A percentile compares a stretch with the other conserved stretches of the same genome.
Conservation (phyloP, 2,113 vertebrate genomes). For the Hepsetus odoe region DNA sequence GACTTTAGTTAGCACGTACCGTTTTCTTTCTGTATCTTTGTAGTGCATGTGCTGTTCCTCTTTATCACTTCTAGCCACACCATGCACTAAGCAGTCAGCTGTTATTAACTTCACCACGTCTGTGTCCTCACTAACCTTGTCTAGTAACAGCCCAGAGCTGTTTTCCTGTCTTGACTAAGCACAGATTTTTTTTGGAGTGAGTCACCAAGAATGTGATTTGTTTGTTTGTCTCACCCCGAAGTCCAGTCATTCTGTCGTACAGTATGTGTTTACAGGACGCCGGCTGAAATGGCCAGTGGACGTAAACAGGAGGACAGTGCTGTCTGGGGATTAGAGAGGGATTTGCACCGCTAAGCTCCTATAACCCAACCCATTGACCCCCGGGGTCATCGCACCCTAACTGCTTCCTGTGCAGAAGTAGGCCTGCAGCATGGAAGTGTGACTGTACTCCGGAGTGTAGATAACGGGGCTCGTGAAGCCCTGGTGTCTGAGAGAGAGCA, state of each 20-base stretch:
- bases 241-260: conserved; percentile 3
- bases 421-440: conserved; percentile 1
- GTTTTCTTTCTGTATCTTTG: too few relatives aligned
- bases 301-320: conserved; percentile 62
- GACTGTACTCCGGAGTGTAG: background rate
- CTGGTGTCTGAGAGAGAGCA: too few relatives aligned
- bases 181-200: background rate
- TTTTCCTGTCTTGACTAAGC: background rate
- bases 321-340: conserved; percentile 72
- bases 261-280: background rate
- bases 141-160: background rate
- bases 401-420: background rate
- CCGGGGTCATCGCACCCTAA: conserved; percentile 47
- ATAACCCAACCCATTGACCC: conserved; percentile 67
- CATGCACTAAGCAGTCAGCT: conserved; percentile 2
- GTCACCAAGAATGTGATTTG: background rate
- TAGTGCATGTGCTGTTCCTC: background rate
- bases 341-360: conserved; percentile 72
- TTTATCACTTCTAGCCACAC: conserved; percentile 1
- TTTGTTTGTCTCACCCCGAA: background rate
- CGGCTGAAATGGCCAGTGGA: conserved; percentile 8
- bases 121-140: background rate
- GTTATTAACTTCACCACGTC: conserved; percentile 1
- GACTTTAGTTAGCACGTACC: too few relatives aligned
- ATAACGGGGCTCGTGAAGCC: too few relatives aligned